These are phyloP conservation scores for Propithecus coquereli DNA, from an alignment of 2,113 vertebrate species.

Conservation along the genomic window DNA sequence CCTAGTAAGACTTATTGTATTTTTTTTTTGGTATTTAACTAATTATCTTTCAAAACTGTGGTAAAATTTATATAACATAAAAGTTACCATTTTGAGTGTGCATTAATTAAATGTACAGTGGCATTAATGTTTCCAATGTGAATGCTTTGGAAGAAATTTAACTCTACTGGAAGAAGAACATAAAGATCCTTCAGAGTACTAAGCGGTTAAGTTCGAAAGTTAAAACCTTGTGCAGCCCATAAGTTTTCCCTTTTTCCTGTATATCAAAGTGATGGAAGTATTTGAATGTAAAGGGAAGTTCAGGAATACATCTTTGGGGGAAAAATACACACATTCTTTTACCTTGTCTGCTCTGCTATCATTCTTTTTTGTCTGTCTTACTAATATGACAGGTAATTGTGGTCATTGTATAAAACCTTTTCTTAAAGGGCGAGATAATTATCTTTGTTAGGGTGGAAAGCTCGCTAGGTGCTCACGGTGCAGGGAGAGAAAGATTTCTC, in stretches of 20 bases:
- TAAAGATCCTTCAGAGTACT: not conserved
- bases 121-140: not conserved
- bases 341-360: not conserved
- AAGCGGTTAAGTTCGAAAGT: not conserved
- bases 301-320: not conserved
- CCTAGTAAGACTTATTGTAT: not conserved
- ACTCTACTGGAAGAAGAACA: not conserved
- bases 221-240: not conserved
- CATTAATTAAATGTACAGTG: not conserved
- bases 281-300: not conserved
- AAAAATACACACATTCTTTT: not conserved
- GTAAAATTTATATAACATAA: not conserved
- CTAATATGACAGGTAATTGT: not conserved
- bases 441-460: not conserved
- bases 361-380: not conserved
- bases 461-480: too few species aligned
- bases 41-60: not conserved
- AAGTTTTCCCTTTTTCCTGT: not conserved
- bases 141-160: not conserved
- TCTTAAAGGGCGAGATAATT: not conserved
- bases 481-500: too few species aligned
- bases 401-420: not conserved
- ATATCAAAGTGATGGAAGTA: not conserved
- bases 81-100: not conserved
- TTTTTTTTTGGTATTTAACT: not conserved